phyloP scores from a whole-genome alignment of 2,888 invertebrate genomes.

The Epinotia bilunana region DNA sequence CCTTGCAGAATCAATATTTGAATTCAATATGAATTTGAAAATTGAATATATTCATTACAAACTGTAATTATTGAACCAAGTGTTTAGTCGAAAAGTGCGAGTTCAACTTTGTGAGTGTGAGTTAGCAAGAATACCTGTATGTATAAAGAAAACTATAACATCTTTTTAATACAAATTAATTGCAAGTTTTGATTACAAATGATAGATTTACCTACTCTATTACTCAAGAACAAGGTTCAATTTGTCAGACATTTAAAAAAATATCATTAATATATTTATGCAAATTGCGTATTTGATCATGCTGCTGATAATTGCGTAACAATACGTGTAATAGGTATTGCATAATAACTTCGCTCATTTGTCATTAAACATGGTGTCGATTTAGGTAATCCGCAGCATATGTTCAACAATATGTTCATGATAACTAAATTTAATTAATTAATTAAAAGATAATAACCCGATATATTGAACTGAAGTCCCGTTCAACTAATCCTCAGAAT shows the following conservation, averaged over 20 bases:
- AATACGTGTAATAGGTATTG: not conserved
- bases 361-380: not conserved
- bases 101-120: too few relatives aligned
- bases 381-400: not conserved
- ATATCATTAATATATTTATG: not conserved
- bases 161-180: too few relatives aligned
- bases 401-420: conserved; percentile 6
- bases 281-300: not conserved
- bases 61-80: too few relatives aligned
- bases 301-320: not conserved
- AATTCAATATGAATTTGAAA: too few relatives aligned
- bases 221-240: not conserved
- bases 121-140: too few relatives aligned
- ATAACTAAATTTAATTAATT: not conserved
- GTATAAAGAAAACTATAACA: too few relatives aligned
- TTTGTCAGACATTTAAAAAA: not conserved
- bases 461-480: conserved; percentile 8
- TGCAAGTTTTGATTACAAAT: too few relatives aligned
- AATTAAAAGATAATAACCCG: conserved; percentile 6
- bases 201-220: too few relatives aligned
- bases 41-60: too few relatives aligned
- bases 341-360: not conserved
- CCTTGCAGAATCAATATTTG: too few relatives aligned
- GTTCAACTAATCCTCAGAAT: conserved; percentile 26
- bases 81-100: too few relatives aligned